phyloP scores from a whole-genome alignment of 2,888 invertebrate species.

The Lochmaea crataegi region DNA sequence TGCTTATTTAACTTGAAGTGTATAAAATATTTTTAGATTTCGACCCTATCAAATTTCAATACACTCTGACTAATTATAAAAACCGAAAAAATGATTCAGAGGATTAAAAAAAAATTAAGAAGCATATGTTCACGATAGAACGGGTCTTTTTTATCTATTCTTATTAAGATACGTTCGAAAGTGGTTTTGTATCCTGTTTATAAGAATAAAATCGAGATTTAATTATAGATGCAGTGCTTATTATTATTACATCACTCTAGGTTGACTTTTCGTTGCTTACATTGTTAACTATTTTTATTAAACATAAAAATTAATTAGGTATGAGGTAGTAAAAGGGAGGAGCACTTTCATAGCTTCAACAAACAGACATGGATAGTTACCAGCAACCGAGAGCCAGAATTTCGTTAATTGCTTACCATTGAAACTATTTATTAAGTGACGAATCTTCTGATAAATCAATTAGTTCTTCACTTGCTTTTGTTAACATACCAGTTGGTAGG shows the following conservation, averaged over 20 bases:
- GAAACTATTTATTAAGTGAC: no score
- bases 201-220: not conserved
- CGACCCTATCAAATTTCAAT: not conserved
- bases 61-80: not conserved
- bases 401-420: no score
- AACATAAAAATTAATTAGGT: no score
- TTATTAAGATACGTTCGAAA: not conserved
- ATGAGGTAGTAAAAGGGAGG: no score
- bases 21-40: not conserved
- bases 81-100: constrained; percentile 1
- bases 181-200: constrained; percentile 17
- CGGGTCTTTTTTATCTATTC: no score
- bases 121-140: not conserved
- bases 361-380: no score
- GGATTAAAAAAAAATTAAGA: not conserved
- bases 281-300: not conserved
- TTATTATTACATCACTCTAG: not conserved
- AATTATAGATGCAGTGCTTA: not conserved
- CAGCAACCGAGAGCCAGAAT: no score
- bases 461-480: no score
- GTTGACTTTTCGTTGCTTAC: not conserved
- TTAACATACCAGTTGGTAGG: no score
- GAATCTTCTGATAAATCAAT: no score
- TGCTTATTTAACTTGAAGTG: not conserved
- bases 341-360: no score